phyloP scores from a whole-genome alignment of 2,113 vertebrate genomes.

The Myanophis thanlyinensis region DNA sequence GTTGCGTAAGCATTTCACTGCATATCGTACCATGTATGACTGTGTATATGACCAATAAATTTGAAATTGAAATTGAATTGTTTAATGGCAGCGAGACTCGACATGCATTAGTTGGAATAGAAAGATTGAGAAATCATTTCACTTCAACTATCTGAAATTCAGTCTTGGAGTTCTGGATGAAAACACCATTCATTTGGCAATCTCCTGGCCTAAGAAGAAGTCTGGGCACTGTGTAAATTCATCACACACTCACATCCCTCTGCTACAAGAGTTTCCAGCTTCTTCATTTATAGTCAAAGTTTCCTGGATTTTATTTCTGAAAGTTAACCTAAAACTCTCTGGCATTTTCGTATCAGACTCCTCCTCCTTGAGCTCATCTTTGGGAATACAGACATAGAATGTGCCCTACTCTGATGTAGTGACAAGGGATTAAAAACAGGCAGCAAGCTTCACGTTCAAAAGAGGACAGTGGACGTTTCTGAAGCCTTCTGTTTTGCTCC shows the following conservation, averaged over 20 bases:
- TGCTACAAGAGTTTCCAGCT: not conserved
- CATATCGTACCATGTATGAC: too few species aligned
- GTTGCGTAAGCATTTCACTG: too few species aligned
- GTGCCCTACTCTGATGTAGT: accelerated
- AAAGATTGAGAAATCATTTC: not conserved
- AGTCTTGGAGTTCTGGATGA: not conserved
- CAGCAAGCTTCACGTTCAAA: not conserved
- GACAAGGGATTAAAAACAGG: accelerated
- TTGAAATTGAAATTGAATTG: too few species aligned
- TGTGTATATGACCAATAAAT: too few species aligned
- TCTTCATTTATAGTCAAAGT: not conserved
- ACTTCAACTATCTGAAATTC: not conserved
- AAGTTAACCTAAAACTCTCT: not conserved
- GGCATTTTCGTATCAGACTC: not conserved
- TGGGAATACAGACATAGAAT: not conserved
- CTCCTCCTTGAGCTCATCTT: not conserved
- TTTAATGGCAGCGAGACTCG: not conserved
- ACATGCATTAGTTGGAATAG: not conserved
- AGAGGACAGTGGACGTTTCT: not conserved
- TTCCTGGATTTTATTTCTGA: not conserved
- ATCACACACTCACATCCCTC: not conserved
- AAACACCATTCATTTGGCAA: not conserved
- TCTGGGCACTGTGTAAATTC: not conserved
- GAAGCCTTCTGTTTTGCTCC: not conserved
- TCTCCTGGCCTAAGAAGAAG: not conserved